Conservation (phyloP, 2,888 invertebrate species). For the Tanypteryx hageni region DNA sequence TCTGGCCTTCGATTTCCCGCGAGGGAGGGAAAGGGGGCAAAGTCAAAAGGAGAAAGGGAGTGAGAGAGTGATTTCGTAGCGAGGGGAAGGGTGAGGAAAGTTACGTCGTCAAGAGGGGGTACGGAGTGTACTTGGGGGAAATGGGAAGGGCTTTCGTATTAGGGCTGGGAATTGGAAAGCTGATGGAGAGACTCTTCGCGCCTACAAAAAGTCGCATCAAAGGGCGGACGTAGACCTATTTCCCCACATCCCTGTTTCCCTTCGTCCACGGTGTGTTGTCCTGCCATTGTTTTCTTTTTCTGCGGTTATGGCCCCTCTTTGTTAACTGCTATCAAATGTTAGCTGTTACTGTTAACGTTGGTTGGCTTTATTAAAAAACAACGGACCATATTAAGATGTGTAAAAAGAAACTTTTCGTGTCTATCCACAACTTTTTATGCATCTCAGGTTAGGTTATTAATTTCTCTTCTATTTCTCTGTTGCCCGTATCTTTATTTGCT, state of each 20-base stretch:
- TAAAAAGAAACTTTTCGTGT: too few species aligned
- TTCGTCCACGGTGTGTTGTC: neutral
- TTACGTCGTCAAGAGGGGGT: neutral
- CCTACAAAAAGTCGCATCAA: neutral
- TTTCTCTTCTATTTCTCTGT: too few species aligned
- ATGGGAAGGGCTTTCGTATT: neutral
- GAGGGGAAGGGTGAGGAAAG: too few species aligned
- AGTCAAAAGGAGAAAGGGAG: too few species aligned
- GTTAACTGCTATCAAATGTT: too few species aligned
- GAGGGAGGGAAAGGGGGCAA: neutral
- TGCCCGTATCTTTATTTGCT: too few species aligned
- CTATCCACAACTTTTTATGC: too few species aligned
- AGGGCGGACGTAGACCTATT: neutral
- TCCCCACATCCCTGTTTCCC: neutral
- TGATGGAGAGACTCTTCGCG: neutral
- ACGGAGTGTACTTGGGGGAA: neutral
- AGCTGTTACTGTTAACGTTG: too few species aligned
- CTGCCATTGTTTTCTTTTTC: neutral
- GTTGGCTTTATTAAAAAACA: too few species aligned
- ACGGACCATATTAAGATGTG: too few species aligned
- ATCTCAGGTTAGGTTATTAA: too few species aligned
- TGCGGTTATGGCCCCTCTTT: neutral
- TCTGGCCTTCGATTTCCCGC: neutral
- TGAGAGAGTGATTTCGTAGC: too few species aligned
- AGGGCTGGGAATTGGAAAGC: neutral